phyloP scores from a whole-genome alignment of 2,888 invertebrate species.

The Theretra japonica region DNA sequence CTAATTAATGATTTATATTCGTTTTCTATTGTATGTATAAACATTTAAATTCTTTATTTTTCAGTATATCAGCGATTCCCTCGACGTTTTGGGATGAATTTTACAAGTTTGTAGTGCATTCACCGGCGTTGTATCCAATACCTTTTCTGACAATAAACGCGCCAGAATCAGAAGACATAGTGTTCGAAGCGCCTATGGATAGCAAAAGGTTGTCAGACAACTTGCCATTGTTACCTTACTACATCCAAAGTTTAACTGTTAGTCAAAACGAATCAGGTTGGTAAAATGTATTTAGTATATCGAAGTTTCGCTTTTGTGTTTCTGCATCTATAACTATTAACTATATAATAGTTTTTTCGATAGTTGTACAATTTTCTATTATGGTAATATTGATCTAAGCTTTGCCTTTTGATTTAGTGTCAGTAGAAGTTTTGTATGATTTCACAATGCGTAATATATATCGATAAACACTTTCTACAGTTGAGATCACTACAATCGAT shows the following conservation, averaged over 20 bases:
- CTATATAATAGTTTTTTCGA: too few species aligned
- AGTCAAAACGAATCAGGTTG: constrained; percentile 56
- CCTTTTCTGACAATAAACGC: constrained; percentile 58
- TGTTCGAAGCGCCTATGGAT: constrained; percentile 53
- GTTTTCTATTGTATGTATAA: too few species aligned
- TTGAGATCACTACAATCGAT: too few species aligned
- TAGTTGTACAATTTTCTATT: not conserved
- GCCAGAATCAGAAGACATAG: constrained; percentile 44
- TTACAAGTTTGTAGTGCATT: constrained; percentile 61
- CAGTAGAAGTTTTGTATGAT: too few species aligned
- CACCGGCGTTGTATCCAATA: constrained; percentile 66
- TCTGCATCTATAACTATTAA: too few species aligned
- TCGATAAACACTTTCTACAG: too few species aligned
- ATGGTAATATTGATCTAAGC: not conserved
- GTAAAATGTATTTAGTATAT: constrained; percentile 28
- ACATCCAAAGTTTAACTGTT: constrained; percentile 67
- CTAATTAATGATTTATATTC: too few species aligned
- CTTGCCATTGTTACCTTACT: constrained; percentile 67
- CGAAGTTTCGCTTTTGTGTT: not conserved
- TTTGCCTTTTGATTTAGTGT: too few species aligned
- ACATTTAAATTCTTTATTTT: constrained; percentile 35
- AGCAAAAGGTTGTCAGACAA: constrained; percentile 65
- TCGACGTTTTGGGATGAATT: constrained; percentile 71
- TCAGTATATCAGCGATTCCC: constrained; percentile 65
- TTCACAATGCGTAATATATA: too few species aligned